Percentiles rank a stretch among this genome's conserved stretches.
phyloP scores from a whole-genome alignment of 1,140 invertebrate species.

The Magallana angulata region DNA sequence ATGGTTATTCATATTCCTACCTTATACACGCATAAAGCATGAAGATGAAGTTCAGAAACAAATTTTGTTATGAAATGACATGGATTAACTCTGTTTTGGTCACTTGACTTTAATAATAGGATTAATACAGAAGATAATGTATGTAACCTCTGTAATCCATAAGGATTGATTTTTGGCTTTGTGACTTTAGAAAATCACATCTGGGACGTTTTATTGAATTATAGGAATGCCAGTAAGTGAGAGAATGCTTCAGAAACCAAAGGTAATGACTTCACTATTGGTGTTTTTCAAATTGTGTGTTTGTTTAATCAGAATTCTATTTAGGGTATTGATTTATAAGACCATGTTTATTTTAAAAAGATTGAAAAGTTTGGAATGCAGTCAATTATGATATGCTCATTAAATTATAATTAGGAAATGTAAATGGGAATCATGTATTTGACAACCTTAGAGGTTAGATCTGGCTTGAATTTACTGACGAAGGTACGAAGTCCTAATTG shows the following conservation, averaged over 20 bases:
- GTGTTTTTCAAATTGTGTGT: not conserved
- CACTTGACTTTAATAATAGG: constrained; percentile 4
- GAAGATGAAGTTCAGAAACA: not conserved
- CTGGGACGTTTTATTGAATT: constrained; percentile 29
- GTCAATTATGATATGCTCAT: not conserved
- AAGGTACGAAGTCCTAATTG: too few species aligned
- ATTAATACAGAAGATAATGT: constrained; percentile 10
- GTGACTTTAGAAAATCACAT: constrained; percentile 30
- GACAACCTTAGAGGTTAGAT: too few species aligned
- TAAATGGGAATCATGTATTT: too few species aligned
- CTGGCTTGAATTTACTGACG: too few species aligned
- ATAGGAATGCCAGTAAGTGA: not conserved
- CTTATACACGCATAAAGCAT: not conserved
- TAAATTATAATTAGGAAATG: not conserved
- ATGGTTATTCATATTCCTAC: not conserved
- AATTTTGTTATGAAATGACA: not conserved
- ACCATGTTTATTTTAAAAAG: not conserved
- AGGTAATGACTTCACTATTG: not conserved
- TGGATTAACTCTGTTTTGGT: constrained; percentile 1
- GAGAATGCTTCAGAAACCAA: not conserved
- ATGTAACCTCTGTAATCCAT: not conserved
- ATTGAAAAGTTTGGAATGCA: not conserved
- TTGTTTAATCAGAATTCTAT: not conserved
- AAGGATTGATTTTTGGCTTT: constrained; percentile 7
- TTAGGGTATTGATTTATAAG: not conserved